Base-by-base conservation (phyloP, 2,113 vertebrate species). In the Chlorodrepanis virens region DNA sequence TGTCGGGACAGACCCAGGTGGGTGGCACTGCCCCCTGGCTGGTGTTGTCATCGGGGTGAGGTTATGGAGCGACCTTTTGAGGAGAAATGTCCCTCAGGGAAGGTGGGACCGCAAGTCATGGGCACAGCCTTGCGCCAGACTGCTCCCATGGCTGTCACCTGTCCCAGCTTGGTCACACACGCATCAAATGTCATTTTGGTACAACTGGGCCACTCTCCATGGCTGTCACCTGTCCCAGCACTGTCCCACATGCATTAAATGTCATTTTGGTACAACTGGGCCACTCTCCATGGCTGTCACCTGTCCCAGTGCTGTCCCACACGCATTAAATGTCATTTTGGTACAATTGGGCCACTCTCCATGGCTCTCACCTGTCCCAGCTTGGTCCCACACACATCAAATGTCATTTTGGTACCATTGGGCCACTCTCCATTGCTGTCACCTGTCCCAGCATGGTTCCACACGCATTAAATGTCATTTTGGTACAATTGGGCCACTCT, bases 41-140 rank as follows among this genome's bases (percentile, higher is more conserved):
- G 84, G 9, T 9, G 37, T 57, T 21, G 28, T 25, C n/a, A 6
- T 5, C 24, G 3, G 16, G 9, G 8, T 20, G 76, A 40, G 53
- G 28, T 31, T 2, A 4, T 1, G 4, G 61, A 47, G n/a, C 0
- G 24, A 14, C 12, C 21, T 4, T 5, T 0, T 4, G 71, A 9
- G 70, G 29, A 17, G n/a, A 5, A 10, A 4, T 6, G 1, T n/a
- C 18, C 37, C 13, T 14, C 52, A 11, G 37, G 21, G 63, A 6
- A 14, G 42, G 4, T 24, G 47, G 3, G 7, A 10, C 12, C 31
- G 3, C 12, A 18, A 18, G 6, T 2, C 29, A 7, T 0, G 23
- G 56, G 9, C 59, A 8, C 12, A 10, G 9, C 42, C 6, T 0
- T 0, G 15, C 18, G 4, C 40, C 31, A 1, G 50, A 28, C 31